Percentiles rank a stretch among this genome's conserved stretches.
phyloP scores from a whole-genome alignment of 2,888 invertebrate species.

The Erebia ligea region DNA sequence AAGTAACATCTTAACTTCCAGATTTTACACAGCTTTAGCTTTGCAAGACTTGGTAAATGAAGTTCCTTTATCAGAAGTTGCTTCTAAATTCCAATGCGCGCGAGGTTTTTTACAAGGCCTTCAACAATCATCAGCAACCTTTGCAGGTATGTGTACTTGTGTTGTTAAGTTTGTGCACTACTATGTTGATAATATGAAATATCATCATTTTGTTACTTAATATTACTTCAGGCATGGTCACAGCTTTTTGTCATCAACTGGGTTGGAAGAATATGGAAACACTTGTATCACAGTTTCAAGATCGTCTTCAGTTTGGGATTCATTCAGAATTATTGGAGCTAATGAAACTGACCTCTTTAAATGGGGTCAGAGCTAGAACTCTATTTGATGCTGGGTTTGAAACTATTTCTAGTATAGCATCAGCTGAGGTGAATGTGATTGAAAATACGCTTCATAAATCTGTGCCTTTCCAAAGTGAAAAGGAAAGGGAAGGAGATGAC shows the following conservation, averaged over 20 bases:
- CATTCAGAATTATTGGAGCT: constrained; percentile 96
- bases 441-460: constrained; percentile 91
- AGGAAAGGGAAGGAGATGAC: constrained; percentile 88
- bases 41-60: constrained; percentile 97
- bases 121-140: constrained; percentile 97
- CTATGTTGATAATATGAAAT: too few species aligned
- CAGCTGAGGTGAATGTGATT: constrained; percentile 86
- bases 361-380: constrained; percentile 92
- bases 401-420: constrained; percentile 90
- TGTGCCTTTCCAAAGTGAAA: constrained; percentile 93
- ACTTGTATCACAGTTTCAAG: constrained; percentile 96
- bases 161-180: background rate
- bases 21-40: constrained; percentile 95
- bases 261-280: constrained; percentile 96
- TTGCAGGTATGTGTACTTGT: constrained; percentile 88
- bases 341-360: constrained; percentile 91
- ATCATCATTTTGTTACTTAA: background rate
- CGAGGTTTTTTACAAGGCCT: constrained; percentile 96
- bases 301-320: constrained; percentile 96
- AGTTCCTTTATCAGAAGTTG: constrained; percentile 90
- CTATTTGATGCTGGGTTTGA: constrained; percentile 92
- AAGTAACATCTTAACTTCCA: constrained; percentile 49
- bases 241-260: constrained; percentile 95
- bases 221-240: constrained; percentile 91
- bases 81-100: constrained; percentile 92